A percentile compares a stretch with the other conserved stretches of the same genome.
Evolutionary conservation across 2,797 vertebrate species (phyloP).

Genomic region (Natrix natrix): DNA sequence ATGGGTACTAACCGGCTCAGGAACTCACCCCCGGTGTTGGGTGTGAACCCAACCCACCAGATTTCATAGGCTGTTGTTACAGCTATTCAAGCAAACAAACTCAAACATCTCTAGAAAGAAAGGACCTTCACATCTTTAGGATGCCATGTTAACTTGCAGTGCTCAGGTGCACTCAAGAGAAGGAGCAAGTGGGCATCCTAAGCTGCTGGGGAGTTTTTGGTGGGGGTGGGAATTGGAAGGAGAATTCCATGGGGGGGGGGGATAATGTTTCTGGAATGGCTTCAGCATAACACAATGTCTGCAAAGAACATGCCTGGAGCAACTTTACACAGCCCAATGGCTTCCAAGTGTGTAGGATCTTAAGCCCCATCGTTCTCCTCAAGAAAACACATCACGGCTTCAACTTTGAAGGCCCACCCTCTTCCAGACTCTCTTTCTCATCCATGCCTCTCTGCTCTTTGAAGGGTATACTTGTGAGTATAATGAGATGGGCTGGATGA

Average conservation of each 20-base stretch:
- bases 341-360: neutral
- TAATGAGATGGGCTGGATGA: neutral
- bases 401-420: neutral
- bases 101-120: neutral
- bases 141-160: neutral
- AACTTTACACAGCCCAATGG: neutral
- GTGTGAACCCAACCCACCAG: neutral
- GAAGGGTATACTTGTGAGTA: neutral
- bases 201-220: neutral
- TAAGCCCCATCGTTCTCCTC: neutral
- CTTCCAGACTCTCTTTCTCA: neutral
- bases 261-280: neutral
- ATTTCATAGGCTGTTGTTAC: neutral
- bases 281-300: neutral
- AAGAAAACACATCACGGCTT: neutral
- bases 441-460: neutral
- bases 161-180: neutral
- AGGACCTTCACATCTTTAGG: neutral
- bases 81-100: neutral
- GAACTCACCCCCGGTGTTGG: neutral
- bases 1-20: too few species aligned
- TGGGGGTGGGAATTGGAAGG: neutral
- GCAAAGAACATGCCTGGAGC: neutral
- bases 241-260: neutral
- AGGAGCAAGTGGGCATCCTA: neutral